Evolutionary conservation across 2,888 invertebrate genomes (phyloP), one percentile per base, ranked within the genome.

Genomic region (Pyrrhia umbra): DNA sequence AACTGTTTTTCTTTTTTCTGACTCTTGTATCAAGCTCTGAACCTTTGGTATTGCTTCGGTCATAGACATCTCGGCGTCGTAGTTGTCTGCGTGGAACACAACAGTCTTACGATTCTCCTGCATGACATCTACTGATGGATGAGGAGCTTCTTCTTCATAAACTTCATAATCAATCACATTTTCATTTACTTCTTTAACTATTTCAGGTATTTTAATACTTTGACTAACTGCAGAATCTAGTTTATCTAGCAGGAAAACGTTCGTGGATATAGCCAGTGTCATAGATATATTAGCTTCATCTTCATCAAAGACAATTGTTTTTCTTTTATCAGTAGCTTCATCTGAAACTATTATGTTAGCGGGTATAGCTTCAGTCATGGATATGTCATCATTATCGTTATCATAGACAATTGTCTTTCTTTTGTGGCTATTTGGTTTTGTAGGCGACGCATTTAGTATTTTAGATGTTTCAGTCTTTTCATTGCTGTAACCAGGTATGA

Each of bases 301-400:
- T 16, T 77, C 58, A 2, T 80, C 59, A 45, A 55, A 81, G 8
- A 68, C 18, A 15, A 74, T 39, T 1, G 67, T 57, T 27, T 69
- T 67, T 40, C 49, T 51, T 40, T 64, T 63, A 18, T 54, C 40
- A 6, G 10, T 21, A 6, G 34, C 21, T 40, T 59, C 40, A 15
- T 63, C 50, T 18, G 65, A 34, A 9, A 34, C 8, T 18, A 81
- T 63, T 45, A 73, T 45, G 34, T 80, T 79, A n/a, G 47, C 51
- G n/a, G 79, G 55, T 8, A 82, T 62, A n/a, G 68, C 73, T 76
- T 83, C 73, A 13, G 83, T 83, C 25, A 74, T 74, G 16, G 73
- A 77, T 27, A 73, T 37, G 39, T 73, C 74, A 0, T 52, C 42
- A 15, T 54, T 34, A 4, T 73, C 43, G 15, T 77, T 57, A 21